A percentile compares a stretch with the other conserved stretches of the same genome.
These are phyloP conservation scores for Hyles vespertilio DNA, from an alignment of 1,140 invertebrate species.

Conservation along the genomic window DNA sequence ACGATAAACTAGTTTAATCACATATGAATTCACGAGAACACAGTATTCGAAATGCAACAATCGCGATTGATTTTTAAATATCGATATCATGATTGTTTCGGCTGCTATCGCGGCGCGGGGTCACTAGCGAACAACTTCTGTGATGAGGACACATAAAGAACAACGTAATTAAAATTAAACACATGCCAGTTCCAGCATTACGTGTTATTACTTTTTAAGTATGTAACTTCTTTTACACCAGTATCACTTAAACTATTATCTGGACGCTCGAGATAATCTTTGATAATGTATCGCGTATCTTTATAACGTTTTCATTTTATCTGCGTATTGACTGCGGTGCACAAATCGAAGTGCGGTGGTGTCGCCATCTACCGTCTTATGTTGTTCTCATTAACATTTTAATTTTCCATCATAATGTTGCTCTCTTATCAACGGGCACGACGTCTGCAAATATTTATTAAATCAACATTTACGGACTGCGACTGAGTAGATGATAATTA, in stretches of 20 bases:
- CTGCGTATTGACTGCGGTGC: conserved; percentile 8
- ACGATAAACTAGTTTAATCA: too few species aligned
- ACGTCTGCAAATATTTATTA: conserved; percentile 17
- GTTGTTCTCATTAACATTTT: conserved; percentile 3
- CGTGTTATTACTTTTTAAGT: conserved; percentile 19
- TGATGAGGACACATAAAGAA: conserved; percentile 6
- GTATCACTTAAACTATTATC: conserved; percentile 37
- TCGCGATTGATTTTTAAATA: conserved; percentile 7
- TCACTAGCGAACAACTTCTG: not conserved
- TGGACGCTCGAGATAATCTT: conserved; percentile 40
- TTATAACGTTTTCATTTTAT: conserved; percentile 19
- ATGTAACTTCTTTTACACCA: conserved; percentile 19
- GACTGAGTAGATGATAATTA: too few species aligned
- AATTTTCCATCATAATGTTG: conserved; percentile 9
- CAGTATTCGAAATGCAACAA: not conserved
- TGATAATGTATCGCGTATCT: conserved; percentile 40
- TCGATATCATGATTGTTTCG: conserved; percentile 15
- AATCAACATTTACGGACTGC: conserved; percentile 9
- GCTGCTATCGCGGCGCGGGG: not conserved
- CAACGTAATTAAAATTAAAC: conserved; percentile 25
- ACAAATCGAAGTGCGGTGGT: not conserved
- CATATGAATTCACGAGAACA: not conserved
- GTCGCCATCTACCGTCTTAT: conserved; percentile 1
- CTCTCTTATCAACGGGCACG: conserved; percentile 10
- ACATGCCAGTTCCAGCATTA: conserved; percentile 7